Conservation (phyloP, 2,797 vertebrate species). For the Podarcis siculus region DNA sequence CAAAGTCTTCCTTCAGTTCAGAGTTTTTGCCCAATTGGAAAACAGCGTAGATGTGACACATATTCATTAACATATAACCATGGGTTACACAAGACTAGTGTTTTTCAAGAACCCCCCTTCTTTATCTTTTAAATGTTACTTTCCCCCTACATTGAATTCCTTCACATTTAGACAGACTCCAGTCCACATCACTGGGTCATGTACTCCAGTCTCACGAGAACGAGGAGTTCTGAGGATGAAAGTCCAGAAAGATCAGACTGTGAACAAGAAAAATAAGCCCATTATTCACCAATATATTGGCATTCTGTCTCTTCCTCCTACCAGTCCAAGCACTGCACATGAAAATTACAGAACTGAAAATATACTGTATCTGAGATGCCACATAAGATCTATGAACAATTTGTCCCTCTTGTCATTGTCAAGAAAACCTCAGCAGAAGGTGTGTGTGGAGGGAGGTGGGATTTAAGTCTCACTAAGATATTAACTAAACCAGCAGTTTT, state of each 20-base stretch:
- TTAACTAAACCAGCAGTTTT: not conserved
- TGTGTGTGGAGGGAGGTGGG: constrained; percentile 28
- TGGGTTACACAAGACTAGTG: not conserved
- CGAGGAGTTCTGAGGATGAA: constrained; percentile 39
- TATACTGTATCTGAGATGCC: constrained; percentile 59
- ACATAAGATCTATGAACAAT: constrained; percentile 73
- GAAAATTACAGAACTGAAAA: constrained; percentile 67
- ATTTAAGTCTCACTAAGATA: constrained; percentile 32
- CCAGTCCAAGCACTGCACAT: constrained; percentile 55
- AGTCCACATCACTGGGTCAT: constrained; percentile 33
- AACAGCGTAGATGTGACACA: not conserved
- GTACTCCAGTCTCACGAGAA: constrained; percentile 42
- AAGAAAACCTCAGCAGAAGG: constrained; percentile 45
- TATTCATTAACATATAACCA: not conserved
- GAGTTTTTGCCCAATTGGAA: not conserved
- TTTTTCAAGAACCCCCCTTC: not conserved
- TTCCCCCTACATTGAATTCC: constrained; percentile 28
- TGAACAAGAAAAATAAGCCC: constrained; percentile 70
- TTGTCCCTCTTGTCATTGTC: constrained; percentile 70
- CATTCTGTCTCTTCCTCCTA: constrained; percentile 65
- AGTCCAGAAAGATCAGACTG: constrained; percentile 61
- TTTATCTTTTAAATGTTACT: not conserved
- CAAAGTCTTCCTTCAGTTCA: not conserved
- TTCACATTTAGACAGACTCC: not conserved
- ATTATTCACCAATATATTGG: constrained; percentile 73